Base-by-base conservation (phyloP, 2,797 vertebrate genomes). In the Synaphobranchus kaupii region DNA sequence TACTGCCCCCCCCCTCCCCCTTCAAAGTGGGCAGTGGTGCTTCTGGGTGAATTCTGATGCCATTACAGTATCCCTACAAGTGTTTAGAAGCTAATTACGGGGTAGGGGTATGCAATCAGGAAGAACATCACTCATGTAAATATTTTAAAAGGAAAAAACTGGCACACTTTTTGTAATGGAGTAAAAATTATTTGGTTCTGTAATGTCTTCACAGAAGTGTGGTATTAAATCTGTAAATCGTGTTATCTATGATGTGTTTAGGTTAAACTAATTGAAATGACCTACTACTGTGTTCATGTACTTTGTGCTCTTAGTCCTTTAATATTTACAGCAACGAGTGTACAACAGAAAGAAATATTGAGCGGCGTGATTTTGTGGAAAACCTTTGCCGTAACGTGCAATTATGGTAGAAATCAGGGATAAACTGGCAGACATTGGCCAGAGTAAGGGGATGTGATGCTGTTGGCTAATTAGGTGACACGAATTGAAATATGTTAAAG, bases 231-330 rank as follows among this genome's bases (percentile, higher is more conserved):
- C 88, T 89, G 91, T 90, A 89, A 88, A 88, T 88, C 91, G 78
- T 85, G 89, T 91, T 93, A 89, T 86, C 92, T 92, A 92, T 84
- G 89, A 93, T 93, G 92, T 92, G 91, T 91, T 94, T 94, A 93
- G 90, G 93, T 93, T 93, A 90, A 93, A 93, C 91, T 92, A 93
- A 92, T 93, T 93, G 93, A 96, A 95, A 96, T 95, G 96, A 97
- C 96, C 96, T 96, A 93, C 94, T 96, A 97, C 97, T 97, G 96
- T 97, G 95, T 47, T 87, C 91, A 91, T 90, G 92, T 91, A 90
- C 91, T 95, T 91, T 93, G 34, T 81, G 34, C 85, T 54, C 80
- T 80, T 63, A 5, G 85, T 88, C 88, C 89, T 91, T 85, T 89
- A 86, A 89, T 88, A 90, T 89, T 90, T 87, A 87, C 88, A 88